These are phyloP conservation scores for Rhaphigaster nebulosa DNA, from an alignment of 2,888 invertebrate genomes.

Conservation along the genomic window DNA sequence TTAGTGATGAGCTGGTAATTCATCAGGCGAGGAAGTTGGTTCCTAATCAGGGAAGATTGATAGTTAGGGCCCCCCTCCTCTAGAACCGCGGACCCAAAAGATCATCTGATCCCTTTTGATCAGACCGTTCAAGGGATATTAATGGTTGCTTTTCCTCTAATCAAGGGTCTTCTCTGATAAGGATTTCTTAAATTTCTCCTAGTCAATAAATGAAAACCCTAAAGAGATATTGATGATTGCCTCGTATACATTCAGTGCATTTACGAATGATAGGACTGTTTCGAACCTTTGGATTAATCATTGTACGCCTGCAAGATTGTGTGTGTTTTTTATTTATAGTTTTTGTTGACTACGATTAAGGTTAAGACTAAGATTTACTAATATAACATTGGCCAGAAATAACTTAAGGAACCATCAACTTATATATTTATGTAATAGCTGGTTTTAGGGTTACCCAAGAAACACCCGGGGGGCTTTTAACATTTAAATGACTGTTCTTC, in stretches of 20 bases:
- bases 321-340: no score
- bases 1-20: neutral
- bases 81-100: neutral
- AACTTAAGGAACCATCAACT: no score
- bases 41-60: constrained; percentile 29
- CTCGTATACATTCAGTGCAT: neutral
- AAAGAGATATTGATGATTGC: neutral
- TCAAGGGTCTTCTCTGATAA: neutral
- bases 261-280: neutral
- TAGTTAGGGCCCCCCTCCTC: neutral
- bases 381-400: no score
- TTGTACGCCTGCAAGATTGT: neutral
- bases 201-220: neutral
- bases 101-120: constrained; percentile 17
- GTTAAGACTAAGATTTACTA: no score
- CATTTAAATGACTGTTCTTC: no score
- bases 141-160: neutral
- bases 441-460: no score
- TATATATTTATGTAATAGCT: no score
- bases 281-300: neutral
- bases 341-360: no score
- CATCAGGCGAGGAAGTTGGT: neutral
- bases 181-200: constrained; percentile 14
- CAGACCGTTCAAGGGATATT: neutral
- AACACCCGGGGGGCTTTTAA: no score